A percentile compares a stretch with the other conserved stretches of the same genome.
phyloP scores from a whole-genome alignment of 2,797 vertebrate species.

The Clarias fuscus region DNA sequence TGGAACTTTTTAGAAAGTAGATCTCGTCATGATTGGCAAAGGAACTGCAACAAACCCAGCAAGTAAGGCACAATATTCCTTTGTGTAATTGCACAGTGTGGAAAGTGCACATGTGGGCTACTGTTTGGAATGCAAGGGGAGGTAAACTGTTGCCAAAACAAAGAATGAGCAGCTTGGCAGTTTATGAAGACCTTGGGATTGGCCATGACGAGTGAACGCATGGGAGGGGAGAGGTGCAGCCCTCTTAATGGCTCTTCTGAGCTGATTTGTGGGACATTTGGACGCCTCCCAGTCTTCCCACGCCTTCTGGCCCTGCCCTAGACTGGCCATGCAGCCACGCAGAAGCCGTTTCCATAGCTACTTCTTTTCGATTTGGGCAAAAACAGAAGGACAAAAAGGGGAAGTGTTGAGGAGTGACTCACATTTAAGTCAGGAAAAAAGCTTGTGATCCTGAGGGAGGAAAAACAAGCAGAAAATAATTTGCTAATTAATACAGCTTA shows the following conservation, averaged over 20 bases:
- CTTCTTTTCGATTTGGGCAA: slow-evolving; percentile 44
- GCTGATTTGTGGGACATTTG: slow-evolving; percentile 42
- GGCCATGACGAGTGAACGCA: slow-evolving; percentile 46
- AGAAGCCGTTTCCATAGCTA: slow-evolving; percentile 55
- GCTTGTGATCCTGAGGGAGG: slow-evolving; percentile 1
- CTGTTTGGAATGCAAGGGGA: slow-evolving; percentile 61
- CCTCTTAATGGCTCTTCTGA: slow-evolving; percentile 36
- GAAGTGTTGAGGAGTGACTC: slow-evolving; percentile 45
- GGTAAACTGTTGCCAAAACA: slow-evolving; percentile 72
- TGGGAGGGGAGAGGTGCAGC: slow-evolving; percentile 25
- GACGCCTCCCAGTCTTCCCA: slow-evolving; percentile 44
- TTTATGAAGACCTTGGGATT: slow-evolving; percentile 55
- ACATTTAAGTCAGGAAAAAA: slow-evolving; percentile 17
- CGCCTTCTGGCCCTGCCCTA: slow-evolving; percentile 38
- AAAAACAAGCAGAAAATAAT: not conserved
- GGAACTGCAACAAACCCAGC: slow-evolving; percentile 30
- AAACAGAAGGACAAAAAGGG: slow-evolving; percentile 57
- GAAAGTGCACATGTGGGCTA: slow-evolving; percentile 43
- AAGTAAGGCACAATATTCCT: slow-evolving; percentile 6
- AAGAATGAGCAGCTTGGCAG: slow-evolving; percentile 66
- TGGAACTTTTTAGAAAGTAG: not conserved
- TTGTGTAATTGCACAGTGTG: slow-evolving; percentile 14
- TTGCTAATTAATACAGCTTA: not conserved
- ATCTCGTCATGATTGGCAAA: not conserved
- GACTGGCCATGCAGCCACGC: slow-evolving; percentile 30